Base-by-base conservation (phyloP, 2,797 vertebrate species). In the Syngnathus rostellatus region DNA sequence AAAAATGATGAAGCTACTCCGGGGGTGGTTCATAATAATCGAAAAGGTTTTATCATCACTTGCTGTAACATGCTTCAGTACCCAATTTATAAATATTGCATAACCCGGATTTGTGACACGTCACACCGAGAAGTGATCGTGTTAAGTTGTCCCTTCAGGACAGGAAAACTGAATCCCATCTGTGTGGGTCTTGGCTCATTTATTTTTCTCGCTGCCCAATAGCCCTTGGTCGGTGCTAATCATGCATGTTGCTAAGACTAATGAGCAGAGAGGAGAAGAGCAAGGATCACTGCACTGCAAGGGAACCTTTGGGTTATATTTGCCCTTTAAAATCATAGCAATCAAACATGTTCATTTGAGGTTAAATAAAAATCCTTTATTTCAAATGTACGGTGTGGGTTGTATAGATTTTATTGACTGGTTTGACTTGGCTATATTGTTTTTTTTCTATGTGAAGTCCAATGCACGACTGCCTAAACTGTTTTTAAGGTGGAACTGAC, bases 161-260 rank as follows among this genome's bases (percentile, higher is more conserved):
- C 76, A 74, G 23, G 74, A 68, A 63, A 70, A 72, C 45, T 2
- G 9, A 75, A 78, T 66, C 64, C 67, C 64, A 67, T 79, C 65
- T 77, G 70, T 67, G 66, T 25, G 2, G 21, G 50, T 67, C 62
- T 37, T 65, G 19, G 19, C 66, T 73, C 70, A 43, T 77, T 82
- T 72, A 69, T 77, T 68, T 38, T 70, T 69, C 64, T 58, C n/a
- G 8, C 66, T 64, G 64, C 65, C 67, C 71, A 63, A 17, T 60
- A 55, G 74, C 72, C 76, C 17, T 5, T 74, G 70, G 82, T 77
- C 72, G 59, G 14, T 51, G 68, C 72, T 86, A 80, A 85, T 83
- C 81, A 73, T 67, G 79, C 72, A 41, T 71, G 68, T 75, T 59
- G 61, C 48, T 38, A 77, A 81, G 81, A 68, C 75, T 71, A 86